Evolutionary conservation across 2,888 invertebrate species (phyloP).

Genomic region (Drosophila picticornis): DNA sequence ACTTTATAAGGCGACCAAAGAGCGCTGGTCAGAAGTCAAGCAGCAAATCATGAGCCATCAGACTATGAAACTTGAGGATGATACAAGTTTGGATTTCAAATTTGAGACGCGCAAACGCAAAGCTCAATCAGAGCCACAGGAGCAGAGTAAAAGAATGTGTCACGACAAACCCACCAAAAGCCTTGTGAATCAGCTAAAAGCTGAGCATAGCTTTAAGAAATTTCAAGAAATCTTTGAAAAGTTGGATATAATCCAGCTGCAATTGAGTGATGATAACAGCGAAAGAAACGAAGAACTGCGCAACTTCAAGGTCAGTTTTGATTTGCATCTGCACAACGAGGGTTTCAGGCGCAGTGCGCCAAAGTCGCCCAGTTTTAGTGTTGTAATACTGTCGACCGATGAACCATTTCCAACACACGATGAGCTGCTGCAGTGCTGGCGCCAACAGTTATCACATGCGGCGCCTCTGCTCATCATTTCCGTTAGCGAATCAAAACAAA

Average conservation of each 20-base stretch:
- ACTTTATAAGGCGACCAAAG: slow-evolving; percentile 53
- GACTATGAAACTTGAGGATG: not conserved
- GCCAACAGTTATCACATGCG: slow-evolving; percentile 58
- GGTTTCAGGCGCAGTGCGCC: slow-evolving; percentile 79
- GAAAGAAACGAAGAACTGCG: not conserved
- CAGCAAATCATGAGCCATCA: slow-evolving; percentile 59
- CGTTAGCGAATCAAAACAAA: slow-evolving; percentile 84
- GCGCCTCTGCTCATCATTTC: slow-evolving; percentile 81
- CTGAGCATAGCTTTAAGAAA: slow-evolving; percentile 66
- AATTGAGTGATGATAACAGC: not conserved
- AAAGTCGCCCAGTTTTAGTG: slow-evolving; percentile 75
- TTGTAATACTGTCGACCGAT: slow-evolving; percentile 70
- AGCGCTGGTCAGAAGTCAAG: slow-evolving; percentile 60
- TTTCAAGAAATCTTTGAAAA: slow-evolving; percentile 77
- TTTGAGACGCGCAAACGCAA: slow-evolving; percentile 67
- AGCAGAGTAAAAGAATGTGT: slow-evolving; percentile 38
- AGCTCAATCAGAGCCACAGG: slow-evolving; percentile 9
- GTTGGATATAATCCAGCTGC: slow-evolving; percentile 77
- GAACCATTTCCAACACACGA: slow-evolving; percentile 78
- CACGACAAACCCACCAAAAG: slow-evolving; percentile 45
- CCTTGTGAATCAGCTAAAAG: slow-evolving; percentile 74
- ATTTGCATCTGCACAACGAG: slow-evolving; percentile 79
- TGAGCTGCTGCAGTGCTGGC: slow-evolving; percentile 71
- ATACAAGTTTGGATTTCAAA: slow-evolving; percentile 29
- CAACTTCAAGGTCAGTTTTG: slow-evolving; percentile 75